Base-by-base conservation (phyloP, 2,113 vertebrate genomes). In the Caranx melampygus region DNA sequence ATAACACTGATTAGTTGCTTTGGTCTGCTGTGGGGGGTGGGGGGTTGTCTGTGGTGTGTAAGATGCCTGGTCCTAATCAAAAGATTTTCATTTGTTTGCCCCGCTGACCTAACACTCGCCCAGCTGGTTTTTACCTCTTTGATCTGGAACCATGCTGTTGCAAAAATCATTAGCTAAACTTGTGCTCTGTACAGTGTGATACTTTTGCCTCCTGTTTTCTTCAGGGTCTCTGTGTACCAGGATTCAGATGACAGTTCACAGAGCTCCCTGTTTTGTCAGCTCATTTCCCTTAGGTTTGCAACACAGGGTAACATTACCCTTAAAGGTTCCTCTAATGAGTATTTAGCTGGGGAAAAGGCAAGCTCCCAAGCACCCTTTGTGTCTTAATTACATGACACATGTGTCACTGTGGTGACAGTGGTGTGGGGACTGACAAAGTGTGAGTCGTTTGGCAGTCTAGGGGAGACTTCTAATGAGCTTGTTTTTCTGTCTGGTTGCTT, bases 311-410 rank as follows among this genome's bases (percentile, higher is more conserved):
- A 89, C 89, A 91, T 94, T 91, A 91, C 85, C 86, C 87, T 93
- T 94, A 90, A 94, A 93, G 87, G 86, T 88, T 65, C 54, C 85
- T 87, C 89, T 94, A 94, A 94, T 94, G 92, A 93, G 88, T 85
- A 81, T 85, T 90, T 93, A 91, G 73, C 78, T 89, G 78, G 91
- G 93, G 93, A 92, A 86, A 89, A 93, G 81, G 35, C 57, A 31
- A 51, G 83, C 73, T 86, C 91, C 86, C 85, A 58, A 78, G 80
- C 80, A 85, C 87, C 88, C 69, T 49, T 63, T 79, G 86, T 82
- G 82, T 90, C 88, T 87, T 93, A 91, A 93, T 94, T 93, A 94
- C 92, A 79, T 44, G 60, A 58, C 40, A 42, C 8, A 49, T 58
- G 79, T 92, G 87, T 94, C 88, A 91, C 93, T 91, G 88, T 90